Evolutionary conservation across 2,888 invertebrate genomes (phyloP), one percentile per base, ranked within the genome.

Genomic region (Nysson spinosus): DNA sequence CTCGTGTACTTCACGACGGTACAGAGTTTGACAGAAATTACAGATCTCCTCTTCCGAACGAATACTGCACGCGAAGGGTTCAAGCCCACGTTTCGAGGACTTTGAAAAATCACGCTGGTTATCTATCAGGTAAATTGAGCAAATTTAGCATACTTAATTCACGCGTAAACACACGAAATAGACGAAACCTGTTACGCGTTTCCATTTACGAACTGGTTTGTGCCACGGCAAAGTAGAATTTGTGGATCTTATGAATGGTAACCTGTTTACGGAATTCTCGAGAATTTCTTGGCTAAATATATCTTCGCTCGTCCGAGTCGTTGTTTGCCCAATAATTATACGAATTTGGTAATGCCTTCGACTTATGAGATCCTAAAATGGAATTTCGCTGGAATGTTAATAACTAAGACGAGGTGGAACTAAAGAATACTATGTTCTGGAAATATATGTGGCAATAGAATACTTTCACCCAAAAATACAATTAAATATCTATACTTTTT

Each of bases 201-300:
- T 44, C 30, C 34, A 14, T 42, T 42, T 44, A 64, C 70, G 69
- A 77, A 79, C 78, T 77, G 79, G 78, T 79, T 78, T 61, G 24
- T 24, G 58, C 19, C 56, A 44, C 49, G 35, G 19, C 19, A 43
- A 43, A 58, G 30, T 50, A 54, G 46, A 69, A 65, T 62, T 60
- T 66, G 43, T 47, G 47, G 51, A 63, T 64, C 32, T 34, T 39
- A 42, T 46, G 39, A 58, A 69, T 43, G 26, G 39, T 24, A 19
- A 32, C 54, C 42, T 65, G 40, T 51, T 54, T 62, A 58, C 55
- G 24, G 40, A 14, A 42, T 54, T 49, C 24, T 7, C 40, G 49
- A 50, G 32, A 14, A 22, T 44, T 62, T 42, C 34, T 39, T 32
- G 30, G 49, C 40, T 49, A 64, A 69, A 68, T 43, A 74, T 69